A percentile compares a stretch with the other conserved stretches of the same genome.
Evolutionary conservation across 2,888 invertebrate genomes (phyloP).

Genomic region (Auanema sp.): DNA sequence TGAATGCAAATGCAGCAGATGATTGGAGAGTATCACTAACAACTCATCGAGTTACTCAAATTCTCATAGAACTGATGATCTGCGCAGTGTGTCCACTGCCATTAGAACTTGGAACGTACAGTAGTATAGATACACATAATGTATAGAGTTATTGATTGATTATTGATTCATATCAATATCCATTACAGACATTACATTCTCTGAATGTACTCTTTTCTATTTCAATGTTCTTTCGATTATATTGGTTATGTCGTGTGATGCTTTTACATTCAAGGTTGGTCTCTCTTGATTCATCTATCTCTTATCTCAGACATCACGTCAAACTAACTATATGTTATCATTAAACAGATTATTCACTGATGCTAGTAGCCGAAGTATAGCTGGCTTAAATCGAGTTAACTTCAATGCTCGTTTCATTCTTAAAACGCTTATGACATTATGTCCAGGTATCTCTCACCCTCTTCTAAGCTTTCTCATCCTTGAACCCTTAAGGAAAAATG

Average conservation of each 20-base stretch:
- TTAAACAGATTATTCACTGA: slow-evolving; percentile 41
- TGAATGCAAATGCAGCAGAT: slow-evolving; percentile 99
- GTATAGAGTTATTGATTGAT: slow-evolving; percentile 3
- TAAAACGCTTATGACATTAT: slow-evolving; percentile 99
- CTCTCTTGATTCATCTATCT: slow-evolving; percentile 66
- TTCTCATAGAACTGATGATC: slow-evolving; percentile 80
- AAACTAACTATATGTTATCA: slow-evolving; percentile 52
- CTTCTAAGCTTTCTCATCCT: background rate
- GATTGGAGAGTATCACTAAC: slow-evolving; percentile 92
- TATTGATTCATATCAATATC: slow-evolving; percentile 8
- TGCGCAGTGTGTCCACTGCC: slow-evolving; percentile 98
- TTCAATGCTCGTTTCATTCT: slow-evolving; percentile 90
- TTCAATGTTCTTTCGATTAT: slow-evolving; percentile 98
- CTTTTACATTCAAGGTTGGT: slow-evolving; percentile 97
- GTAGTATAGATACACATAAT: background rate
- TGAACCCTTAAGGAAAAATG: slow-evolving; percentile 75
- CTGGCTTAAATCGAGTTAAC: slow-evolving; percentile 74
- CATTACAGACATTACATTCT: slow-evolving; percentile 67
- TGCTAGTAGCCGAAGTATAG: slow-evolving; percentile 47
- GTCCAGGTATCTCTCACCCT: slow-evolving; percentile 71
- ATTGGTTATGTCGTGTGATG: slow-evolving; percentile 99
- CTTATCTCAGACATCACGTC: slow-evolving; percentile 48
- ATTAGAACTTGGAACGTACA: slow-evolving; percentile 75
- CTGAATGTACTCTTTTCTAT: slow-evolving; percentile 95
- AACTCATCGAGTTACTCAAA: slow-evolving; percentile 76